Percentiles rank a stretch among this genome's conserved stretches.
Evolutionary conservation across 2,797 vertebrate genomes (phyloP).

Genomic region (Anguilla marmorata): DNA sequence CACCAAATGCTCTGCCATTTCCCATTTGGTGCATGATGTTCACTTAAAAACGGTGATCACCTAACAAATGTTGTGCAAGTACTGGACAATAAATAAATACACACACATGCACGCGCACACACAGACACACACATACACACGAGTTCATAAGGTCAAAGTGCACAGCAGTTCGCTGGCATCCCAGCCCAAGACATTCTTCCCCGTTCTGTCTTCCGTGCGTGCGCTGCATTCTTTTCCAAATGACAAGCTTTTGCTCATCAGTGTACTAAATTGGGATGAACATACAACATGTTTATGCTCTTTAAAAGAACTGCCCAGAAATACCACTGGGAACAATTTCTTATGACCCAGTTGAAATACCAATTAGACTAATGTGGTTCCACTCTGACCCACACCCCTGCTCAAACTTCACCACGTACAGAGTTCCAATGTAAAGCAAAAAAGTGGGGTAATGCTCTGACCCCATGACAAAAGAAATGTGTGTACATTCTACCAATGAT

Average conservation of each 20-base stretch:
- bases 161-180: neutral
- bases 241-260: neutral
- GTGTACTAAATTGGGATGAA: neutral
- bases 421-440: neutral
- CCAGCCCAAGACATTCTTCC: neutral
- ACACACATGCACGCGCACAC: too few relatives aligned
- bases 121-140: neutral
- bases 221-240: neutral
- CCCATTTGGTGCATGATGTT: neutral
- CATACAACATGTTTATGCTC: slow-evolving; percentile 9
- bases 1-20: neutral
- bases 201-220: neutral
- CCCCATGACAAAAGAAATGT: neutral
- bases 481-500: neutral
- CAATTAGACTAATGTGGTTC: neutral
- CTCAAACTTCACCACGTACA: neutral
- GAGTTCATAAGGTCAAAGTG: neutral
- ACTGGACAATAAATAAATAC: too few relatives aligned
- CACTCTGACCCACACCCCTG: neutral
- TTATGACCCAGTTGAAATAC: slow-evolving; percentile 6
- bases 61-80: neutral
- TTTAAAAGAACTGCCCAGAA: slow-evolving; percentile 4
- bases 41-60: neutral
- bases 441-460: neutral
- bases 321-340: slow-evolving; percentile 9